Evolutionary conservation across 2,797 vertebrate genomes (phyloP).

Genomic region (Pangasius sanitwongsei): DNA sequence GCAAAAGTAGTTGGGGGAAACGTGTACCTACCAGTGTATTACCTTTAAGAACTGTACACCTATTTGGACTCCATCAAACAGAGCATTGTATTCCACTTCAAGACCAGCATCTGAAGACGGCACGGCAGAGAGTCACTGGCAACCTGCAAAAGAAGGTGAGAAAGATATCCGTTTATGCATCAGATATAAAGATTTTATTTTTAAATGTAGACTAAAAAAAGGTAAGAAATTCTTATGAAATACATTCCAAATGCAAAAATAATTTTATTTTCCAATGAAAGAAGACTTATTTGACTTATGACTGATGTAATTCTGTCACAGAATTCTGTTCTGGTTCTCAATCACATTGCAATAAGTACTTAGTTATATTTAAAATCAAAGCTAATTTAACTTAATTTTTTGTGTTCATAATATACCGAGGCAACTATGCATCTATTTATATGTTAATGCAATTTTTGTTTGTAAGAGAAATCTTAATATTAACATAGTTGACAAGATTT

Average conservation of each 20-base stretch:
- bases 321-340: background rate
- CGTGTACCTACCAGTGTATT: background rate
- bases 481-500: background rate
- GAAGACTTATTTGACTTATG: background rate
- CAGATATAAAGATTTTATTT: background rate
- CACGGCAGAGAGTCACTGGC: background rate
- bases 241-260: background rate
- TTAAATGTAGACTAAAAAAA: background rate
- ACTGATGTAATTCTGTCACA: background rate
- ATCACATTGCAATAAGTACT: background rate
- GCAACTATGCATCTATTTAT: background rate
- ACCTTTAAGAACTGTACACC: background rate
- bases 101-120: background rate
- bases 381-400: background rate
- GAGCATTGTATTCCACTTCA: background rate
- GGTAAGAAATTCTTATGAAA: background rate
- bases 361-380: background rate
- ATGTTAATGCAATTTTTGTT: background rate
- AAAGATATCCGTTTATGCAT: background rate
- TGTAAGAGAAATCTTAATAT: background rate
- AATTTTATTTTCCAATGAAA: background rate
- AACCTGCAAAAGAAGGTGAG: conserved; percentile 9
- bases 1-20: background rate
- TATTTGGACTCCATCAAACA: background rate
- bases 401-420: background rate